Evolutionary conservation across 2,888 invertebrate genomes (phyloP), one percentile per base, ranked within the genome.

Genomic region (Tipula lateralis): DNA sequence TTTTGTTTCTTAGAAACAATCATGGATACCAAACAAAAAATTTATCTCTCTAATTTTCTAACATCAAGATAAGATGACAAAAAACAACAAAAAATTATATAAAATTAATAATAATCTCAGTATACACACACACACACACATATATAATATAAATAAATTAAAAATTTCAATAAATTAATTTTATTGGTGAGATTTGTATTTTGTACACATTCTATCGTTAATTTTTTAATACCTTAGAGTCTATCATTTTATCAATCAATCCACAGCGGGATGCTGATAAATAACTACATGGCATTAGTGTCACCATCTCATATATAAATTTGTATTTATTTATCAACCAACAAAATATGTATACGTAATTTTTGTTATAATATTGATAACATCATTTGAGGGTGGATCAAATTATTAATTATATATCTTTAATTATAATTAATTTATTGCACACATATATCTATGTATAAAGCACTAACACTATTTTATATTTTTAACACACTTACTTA

Each of bases 191-290:
- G 66, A 24, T 66, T 66, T 24, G 44, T 66, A 66, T 66, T 66
- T 66, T 24, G 66, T 24, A 24, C 19, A 39, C n/a, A 12, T 6
- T 39, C 39, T 39, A 50, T 50, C 50, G 50, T 50, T 50, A 50
- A 50, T 50, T 24, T 81, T 84, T 84, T 32, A 39, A 86, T 90
- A 90, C 90, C 90, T 90, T 90, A 86, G 90, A 89, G 86, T 90
- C 90, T 87, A 90, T 90, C 90, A 90, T 90, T 88, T 90, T 90
- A 87, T 90, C 90, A 88, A 90, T 90, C 89, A 90, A 89, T 89
- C 90, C 90, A 88, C 90, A 90, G 86, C 90, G 88, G 86, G 89
- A 89, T 84, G 85, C 85, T 87, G 89, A 89, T 87, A 89, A 89
- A 87, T 89, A 90, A 88, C 89, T 90, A 86, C 89, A 90, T 86